Evolutionary conservation across 2,888 invertebrate species (phyloP).

Genomic region (Andrena flavipes): DNA sequence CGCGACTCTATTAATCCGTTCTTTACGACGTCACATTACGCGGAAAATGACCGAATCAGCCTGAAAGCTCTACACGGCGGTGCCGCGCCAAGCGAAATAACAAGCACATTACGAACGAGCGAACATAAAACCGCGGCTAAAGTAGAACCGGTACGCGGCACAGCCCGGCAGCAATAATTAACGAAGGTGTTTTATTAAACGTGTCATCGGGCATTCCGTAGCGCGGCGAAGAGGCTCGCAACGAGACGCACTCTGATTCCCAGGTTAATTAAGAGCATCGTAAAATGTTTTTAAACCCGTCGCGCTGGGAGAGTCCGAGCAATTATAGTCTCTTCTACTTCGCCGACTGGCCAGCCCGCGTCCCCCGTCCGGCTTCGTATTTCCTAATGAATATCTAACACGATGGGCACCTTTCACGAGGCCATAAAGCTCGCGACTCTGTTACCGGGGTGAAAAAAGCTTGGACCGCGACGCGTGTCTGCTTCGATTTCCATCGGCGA

Average conservation of each 20-base stretch:
- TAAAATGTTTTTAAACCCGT: slow-evolving; percentile 66
- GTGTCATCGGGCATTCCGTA: slow-evolving; percentile 26
- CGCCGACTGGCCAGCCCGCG: slow-evolving; percentile 13
- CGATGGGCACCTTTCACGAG: slow-evolving; percentile 66
- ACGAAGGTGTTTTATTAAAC: slow-evolving; percentile 61
- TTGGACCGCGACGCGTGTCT: slow-evolving; percentile 27
- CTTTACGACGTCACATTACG: slow-evolving; percentile 43
- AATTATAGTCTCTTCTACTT: slow-evolving; percentile 65
- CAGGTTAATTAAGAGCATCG: slow-evolving; percentile 69
- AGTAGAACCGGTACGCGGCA: slow-evolving; percentile 26
- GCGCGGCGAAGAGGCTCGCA: background rate
- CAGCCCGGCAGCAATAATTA: slow-evolving; percentile 44
- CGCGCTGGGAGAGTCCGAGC: slow-evolving; percentile 42
- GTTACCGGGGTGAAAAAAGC: slow-evolving; percentile 61
- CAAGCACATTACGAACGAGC: slow-evolving; percentile 23
- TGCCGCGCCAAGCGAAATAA: slow-evolving; percentile 20
- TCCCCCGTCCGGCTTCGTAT: slow-evolving; percentile 31
- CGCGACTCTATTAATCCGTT: slow-evolving; percentile 26
- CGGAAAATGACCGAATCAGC: slow-evolving; percentile 49
- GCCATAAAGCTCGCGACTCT: slow-evolving; percentile 60
- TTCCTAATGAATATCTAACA: slow-evolving; percentile 74
- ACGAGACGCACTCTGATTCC: slow-evolving; percentile 50
- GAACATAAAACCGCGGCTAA: slow-evolving; percentile 40
- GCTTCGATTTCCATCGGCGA: slow-evolving; percentile 58
- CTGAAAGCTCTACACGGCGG: slow-evolving; percentile 30